These are phyloP conservation scores for Leptinotarsa rubiginosa DNA, from an alignment of 2,888 invertebrate species.

Conservation along the genomic window DNA sequence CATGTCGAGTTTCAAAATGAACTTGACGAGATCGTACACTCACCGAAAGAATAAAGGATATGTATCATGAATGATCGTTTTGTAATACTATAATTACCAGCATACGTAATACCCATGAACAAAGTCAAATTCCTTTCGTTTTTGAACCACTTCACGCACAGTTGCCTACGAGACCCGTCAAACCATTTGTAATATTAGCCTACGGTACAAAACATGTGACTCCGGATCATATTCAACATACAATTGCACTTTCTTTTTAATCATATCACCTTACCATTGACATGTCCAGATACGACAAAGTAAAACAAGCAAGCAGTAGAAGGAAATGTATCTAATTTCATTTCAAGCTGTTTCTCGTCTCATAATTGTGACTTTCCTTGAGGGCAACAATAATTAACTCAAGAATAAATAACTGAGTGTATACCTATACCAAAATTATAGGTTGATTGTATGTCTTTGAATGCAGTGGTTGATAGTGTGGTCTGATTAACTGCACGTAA, in stretches of 20 bases:
- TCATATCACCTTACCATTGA: not conserved
- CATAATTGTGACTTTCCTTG: too few relatives aligned
- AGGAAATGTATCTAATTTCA: too few relatives aligned
- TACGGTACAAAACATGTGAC: not conserved
- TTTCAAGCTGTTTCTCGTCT: too few relatives aligned
- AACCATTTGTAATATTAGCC: conserved; percentile 1
- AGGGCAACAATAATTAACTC: too few relatives aligned
- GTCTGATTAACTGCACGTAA: too few relatives aligned
- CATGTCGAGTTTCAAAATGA: too few relatives aligned
- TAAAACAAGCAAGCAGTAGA: too few relatives aligned
- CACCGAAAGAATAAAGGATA: not conserved
- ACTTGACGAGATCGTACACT: not conserved
- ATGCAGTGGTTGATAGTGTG: too few relatives aligned
- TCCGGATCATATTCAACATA: conserved; percentile 3
- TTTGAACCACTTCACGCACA: conserved; percentile 21
- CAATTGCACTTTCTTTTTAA: conserved; percentile 10
- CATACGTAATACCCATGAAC: not conserved
- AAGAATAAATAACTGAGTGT: too few relatives aligned
- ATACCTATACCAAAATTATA: too few relatives aligned
- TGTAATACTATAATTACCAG: conserved; percentile 1
- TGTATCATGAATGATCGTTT: not conserved
- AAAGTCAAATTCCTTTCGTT: conserved; percentile 14
- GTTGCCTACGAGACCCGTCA: conserved; percentile 9
- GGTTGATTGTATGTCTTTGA: too few relatives aligned
- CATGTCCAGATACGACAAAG: not conserved